These are phyloP conservation scores for Scaptomyza pallida DNA, from an alignment of 1,140 invertebrate species.

Conservation along the genomic window DNA sequence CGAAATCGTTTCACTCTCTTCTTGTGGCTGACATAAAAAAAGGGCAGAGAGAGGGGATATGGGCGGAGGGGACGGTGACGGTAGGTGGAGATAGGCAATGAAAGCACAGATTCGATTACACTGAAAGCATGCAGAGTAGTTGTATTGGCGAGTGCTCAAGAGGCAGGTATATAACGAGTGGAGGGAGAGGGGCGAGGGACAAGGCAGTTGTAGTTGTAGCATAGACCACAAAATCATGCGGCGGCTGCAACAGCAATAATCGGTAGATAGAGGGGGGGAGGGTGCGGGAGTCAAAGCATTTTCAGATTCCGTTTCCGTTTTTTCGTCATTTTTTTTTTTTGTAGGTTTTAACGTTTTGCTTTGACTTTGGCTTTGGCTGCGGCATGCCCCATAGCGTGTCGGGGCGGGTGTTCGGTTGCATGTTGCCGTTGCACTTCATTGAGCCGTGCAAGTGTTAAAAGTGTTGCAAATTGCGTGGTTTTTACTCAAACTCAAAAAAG, in stretches of 20 bases:
- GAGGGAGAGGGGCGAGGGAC: background rate
- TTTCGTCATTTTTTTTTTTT: conserved; percentile 12
- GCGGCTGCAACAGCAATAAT: conserved; percentile 26
- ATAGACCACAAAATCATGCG: conserved; percentile 47
- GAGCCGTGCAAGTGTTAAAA: conserved; percentile 80
- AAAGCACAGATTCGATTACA: conserved; percentile 74
- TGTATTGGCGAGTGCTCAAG: conserved; percentile 10
- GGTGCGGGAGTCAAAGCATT: conserved; percentile 32
- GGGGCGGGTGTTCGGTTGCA: conserved; percentile 52
- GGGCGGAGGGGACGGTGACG: too few relatives aligned
- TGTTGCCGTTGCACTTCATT: conserved; percentile 71
- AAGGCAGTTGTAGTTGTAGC: conserved; percentile 10
- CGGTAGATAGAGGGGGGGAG: conserved; percentile 11
- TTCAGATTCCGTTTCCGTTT: conserved; percentile 52
- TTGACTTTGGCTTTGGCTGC: conserved; percentile 46
- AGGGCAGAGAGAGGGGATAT: conserved; percentile 42
- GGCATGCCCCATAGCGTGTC: background rate
- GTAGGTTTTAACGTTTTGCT: conserved; percentile 49
- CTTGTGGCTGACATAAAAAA: conserved; percentile 73
- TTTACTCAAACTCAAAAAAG: conserved; percentile 38
- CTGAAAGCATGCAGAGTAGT: conserved; percentile 40
- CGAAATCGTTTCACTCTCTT: conserved; percentile 70
- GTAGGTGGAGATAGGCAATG: too few relatives aligned
- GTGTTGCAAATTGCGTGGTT: conserved; percentile 79
- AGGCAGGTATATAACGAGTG: conserved; percentile 18